Base-by-base conservation (phyloP, 2,888 invertebrate genomes). In the Cheilosia grossa region DNA sequence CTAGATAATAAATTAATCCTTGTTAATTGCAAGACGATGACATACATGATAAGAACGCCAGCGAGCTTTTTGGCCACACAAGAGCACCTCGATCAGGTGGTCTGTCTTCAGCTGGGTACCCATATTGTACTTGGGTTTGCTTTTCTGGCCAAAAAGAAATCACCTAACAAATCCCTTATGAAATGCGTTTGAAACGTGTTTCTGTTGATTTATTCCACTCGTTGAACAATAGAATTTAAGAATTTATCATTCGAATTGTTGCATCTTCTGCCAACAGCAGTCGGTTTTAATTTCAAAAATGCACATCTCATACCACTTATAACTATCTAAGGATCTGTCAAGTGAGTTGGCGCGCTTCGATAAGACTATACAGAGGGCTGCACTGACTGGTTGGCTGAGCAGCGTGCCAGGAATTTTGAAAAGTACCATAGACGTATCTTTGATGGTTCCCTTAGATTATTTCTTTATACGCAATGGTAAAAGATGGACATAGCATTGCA, bases 1-100 rank as follows among this genome's bases (percentile, higher is more conserved):
- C 85, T 85, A 85, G 85, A 85, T 85, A 85, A 81, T 85, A 67
- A 75, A 85, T 85, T 80, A 85, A 85, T 85, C 72, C 66, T 77
- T 81, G 85, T 85, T 85, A 75, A 85, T 72, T 59, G 75, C 72
- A 54, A 67, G 51, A 77, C 61, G 85, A 77, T 85, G 85, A 72
- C 81, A 81, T 72, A 85, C 59, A 80, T 75, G 85, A 85, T 85
- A 85, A 81, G 67, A 70, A 33, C 73, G 61, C 49, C 61, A 15
- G 27, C 58, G 63, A 33, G 21, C 21, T 54, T 40, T 33, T 61
- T 27, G 59, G 49, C 37, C 69, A 40, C 49, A 59, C 72, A 61
- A 42, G 6, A 27, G 17, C 3, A 10, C 9, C 21, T n/a, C 44
- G 69, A 47, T 80, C 83, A 83, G 74, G 59, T 83, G 83, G 53